Evolutionary conservation across 64 coral and sea anemone genomes (phyloP).

Genomic region (Stichodactyla mertensii): DNA sequence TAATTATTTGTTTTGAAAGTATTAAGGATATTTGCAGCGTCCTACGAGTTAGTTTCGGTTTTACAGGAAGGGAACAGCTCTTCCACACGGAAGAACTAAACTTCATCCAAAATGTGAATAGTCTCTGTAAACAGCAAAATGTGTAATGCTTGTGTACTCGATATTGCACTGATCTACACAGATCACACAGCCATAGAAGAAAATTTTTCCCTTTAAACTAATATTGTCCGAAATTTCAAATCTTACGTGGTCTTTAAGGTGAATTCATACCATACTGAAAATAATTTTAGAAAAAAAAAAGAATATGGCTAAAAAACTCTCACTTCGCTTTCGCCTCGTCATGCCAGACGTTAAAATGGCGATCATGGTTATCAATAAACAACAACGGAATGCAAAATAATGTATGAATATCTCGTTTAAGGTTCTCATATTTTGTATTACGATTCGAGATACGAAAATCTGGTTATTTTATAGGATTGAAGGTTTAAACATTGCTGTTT

Average conservation of each 20-base stretch:
- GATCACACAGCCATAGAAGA: background rate
- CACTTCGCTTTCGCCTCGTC: background rate
- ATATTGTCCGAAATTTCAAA: background rate
- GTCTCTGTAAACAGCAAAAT: background rate
- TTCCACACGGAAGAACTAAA: background rate
- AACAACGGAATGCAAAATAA: constrained; percentile 3
- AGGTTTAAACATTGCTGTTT: background rate
- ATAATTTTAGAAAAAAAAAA: background rate
- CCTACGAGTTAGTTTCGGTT: background rate
- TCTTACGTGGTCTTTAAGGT: background rate
- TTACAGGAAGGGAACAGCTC: background rate
- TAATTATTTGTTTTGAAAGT: constrained; percentile 8
- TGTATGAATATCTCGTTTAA: background rate
- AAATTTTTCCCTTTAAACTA: background rate
- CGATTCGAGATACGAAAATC: background rate
- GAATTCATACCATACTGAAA: background rate
- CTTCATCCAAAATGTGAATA: background rate
- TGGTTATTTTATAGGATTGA: background rate
- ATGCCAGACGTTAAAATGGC: constrained; percentile 17
- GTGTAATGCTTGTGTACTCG: background rate
- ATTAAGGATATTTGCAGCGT: background rate
- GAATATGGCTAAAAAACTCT: background rate
- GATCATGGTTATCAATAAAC: constrained; percentile 13
- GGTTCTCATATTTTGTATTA: background rate
- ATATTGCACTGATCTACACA: background rate